Conservation (phyloP, 2,797 vertebrate species). For the Xenops minutus region DNA sequence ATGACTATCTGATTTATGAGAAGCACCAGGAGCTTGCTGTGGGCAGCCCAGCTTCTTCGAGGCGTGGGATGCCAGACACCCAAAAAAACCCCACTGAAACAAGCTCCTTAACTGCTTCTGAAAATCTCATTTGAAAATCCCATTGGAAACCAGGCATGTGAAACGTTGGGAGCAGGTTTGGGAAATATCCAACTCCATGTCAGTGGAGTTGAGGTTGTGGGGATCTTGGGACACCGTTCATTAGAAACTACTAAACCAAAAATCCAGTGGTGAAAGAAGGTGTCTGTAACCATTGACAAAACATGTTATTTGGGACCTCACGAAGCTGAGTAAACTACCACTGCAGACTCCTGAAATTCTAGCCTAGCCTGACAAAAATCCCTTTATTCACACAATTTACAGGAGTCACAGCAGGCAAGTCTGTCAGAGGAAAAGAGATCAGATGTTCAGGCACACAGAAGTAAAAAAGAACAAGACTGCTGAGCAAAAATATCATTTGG, state of each 20-base stretch:
- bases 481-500: conserved; percentile 10
- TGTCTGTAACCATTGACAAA: conserved; percentile 1
- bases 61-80: neutral
- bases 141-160: neutral
- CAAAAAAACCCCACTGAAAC: neutral
- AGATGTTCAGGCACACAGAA: conserved; percentile 10
- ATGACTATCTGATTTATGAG: neutral
- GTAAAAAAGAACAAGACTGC: neutral
- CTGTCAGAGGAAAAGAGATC: neutral
- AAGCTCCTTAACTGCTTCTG: neutral
- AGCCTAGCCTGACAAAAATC: conserved; percentile 13
- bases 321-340: conserved; percentile 33
- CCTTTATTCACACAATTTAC: conserved; percentile 52
- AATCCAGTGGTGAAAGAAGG: neutral
- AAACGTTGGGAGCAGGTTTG: neutral
- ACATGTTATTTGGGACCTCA: neutral
- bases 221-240: neutral
- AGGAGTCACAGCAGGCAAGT: conserved; percentile 44
- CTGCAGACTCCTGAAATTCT: conserved; percentile 30
- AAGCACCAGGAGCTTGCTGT: neutral
- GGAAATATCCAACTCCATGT: neutral
- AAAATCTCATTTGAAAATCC: conserved; percentile 31
- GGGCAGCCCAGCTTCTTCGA: neutral
- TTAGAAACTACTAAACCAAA: neutral
- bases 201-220: neutral